Conservation (phyloP, 2,888 invertebrate species). For the Penaeus monodon region DNA sequence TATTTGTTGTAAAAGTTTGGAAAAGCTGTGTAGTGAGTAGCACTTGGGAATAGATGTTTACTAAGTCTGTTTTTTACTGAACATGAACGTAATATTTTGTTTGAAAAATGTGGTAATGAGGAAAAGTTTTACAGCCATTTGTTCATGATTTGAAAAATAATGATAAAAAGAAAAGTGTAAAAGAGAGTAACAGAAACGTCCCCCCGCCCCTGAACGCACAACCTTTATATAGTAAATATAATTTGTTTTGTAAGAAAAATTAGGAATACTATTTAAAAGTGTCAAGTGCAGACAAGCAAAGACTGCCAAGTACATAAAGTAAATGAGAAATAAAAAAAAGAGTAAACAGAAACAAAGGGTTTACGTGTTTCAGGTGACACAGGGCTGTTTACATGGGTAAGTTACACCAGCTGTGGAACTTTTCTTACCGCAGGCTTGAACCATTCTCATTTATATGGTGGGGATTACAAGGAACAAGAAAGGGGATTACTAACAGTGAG, state of each 20-base stretch:
- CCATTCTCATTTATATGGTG: slow-evolving; percentile 55
- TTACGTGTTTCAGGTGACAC: slow-evolving; percentile 56
- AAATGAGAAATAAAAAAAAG: slow-evolving; percentile 38
- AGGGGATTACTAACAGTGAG: slow-evolving; percentile 37
- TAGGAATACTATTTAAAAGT: slow-evolving; percentile 37
- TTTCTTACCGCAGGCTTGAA: slow-evolving; percentile 58
- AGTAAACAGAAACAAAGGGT: slow-evolving; percentile 40
- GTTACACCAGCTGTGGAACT: slow-evolving; percentile 57
- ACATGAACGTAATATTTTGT: slow-evolving; percentile 43
- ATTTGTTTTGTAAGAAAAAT: slow-evolving; percentile 30
- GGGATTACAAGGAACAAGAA: slow-evolving; percentile 12
- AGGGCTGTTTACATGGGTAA: slow-evolving; percentile 46
- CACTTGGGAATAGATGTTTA: slow-evolving; percentile 58
- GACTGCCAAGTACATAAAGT: slow-evolving; percentile 49
- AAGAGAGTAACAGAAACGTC: slow-evolving; percentile 37
- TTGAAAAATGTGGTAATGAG: slow-evolving; percentile 56
- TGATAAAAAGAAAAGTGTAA: slow-evolving; percentile 34
- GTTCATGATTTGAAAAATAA: slow-evolving; percentile 51
- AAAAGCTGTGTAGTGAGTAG: slow-evolving; percentile 59
- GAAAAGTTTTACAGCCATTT: slow-evolving; percentile 61
- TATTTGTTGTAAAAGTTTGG: slow-evolving; percentile 56
- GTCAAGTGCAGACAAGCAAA: slow-evolving; percentile 56
- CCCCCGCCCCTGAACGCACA: slow-evolving; percentile 59
- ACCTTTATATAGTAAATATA: slow-evolving; percentile 40
- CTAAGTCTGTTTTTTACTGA: slow-evolving; percentile 48